Evolutionary conservation across 2,888 invertebrate species (phyloP), one percentile per base, ranked within the genome.

Genomic region (Drosophila bunnanda): DNA sequence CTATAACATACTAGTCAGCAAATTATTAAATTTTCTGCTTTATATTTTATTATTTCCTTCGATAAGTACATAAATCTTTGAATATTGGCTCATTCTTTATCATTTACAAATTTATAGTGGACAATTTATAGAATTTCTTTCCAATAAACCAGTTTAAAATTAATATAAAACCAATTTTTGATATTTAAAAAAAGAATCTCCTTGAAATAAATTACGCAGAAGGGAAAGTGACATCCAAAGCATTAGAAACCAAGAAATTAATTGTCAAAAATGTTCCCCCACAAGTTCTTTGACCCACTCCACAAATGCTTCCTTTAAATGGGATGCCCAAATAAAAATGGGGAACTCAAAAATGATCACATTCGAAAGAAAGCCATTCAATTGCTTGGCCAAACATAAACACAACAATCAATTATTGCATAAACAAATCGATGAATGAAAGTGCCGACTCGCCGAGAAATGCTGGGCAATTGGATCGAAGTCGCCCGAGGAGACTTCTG

Each of bases 401-500:
- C 54, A 73, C 48, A 65, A 59, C 55, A 66, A 64, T 66, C 46
- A 73, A 73, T 66, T 74, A 46, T 74, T 72, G 73, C 70, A 67
- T 58, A 64, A 78, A 66, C 39, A 50, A 54, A 75, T 50, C 43
- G 54, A 59, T 67, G 67, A 64, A 73, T 46, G 59, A 76, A 67
- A 74, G 68, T 52, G 67, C 41, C 68, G 30, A 57, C 65, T 69
- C 66, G 58, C 58, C 54, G 54, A 43, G 50, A 53, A 68, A 53
- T 53, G 58, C 39, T 20, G 34, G 52, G 30, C 62, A 76, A 67
- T 71, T 68, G 48, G 48, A 34, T 41, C 20, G 44, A 56, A 65
- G 66, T 60, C 44, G 44, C 12, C 53, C 53, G 36, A 65, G 28
- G 28, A 62, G 32, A 32, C 32, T 20, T 32, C 32, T 39, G 44